Evolutionary conservation across 2,113 vertebrate genomes (phyloP).

Genomic region (Megatriorchis doriae): DNA sequence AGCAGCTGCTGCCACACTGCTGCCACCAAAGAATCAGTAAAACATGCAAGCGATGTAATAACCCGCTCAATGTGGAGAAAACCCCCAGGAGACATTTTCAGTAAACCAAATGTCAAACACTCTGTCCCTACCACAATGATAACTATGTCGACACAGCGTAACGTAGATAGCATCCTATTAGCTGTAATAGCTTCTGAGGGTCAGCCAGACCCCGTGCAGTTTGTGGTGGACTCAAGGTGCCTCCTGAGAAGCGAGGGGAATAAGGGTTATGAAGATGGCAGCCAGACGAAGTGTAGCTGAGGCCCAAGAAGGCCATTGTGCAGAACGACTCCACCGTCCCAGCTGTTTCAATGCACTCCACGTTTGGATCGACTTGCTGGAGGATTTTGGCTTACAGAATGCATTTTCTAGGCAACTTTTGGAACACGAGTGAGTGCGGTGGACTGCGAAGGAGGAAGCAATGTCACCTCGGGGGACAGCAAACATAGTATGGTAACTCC

Average conservation of each 20-base stretch:
- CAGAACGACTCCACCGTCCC: background rate
- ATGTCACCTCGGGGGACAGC: background rate
- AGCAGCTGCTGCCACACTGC: background rate
- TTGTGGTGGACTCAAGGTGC: background rate
- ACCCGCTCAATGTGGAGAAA: background rate
- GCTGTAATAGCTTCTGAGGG: background rate
- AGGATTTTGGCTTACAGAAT: background rate
- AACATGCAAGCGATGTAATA: background rate
- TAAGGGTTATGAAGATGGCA: background rate
- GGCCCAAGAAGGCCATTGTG: background rate
- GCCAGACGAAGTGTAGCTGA: background rate
- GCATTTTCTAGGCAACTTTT: background rate
- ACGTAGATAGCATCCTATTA: background rate
- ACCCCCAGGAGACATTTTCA: background rate
- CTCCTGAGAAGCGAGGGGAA: background rate
- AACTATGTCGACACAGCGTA: background rate
- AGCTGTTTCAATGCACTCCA: background rate
- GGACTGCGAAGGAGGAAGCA: background rate
- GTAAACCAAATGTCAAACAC: background rate
- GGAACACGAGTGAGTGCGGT: background rate
- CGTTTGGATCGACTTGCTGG: background rate
- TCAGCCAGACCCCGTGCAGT: background rate
- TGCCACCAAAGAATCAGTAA: background rate
- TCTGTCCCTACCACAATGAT: background rate
- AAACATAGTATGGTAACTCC: background rate